Evolutionary conservation across 1,140 invertebrate species (phyloP), one percentile per base, ranked within the genome.

Genomic region (Dreissena polymorpha): DNA sequence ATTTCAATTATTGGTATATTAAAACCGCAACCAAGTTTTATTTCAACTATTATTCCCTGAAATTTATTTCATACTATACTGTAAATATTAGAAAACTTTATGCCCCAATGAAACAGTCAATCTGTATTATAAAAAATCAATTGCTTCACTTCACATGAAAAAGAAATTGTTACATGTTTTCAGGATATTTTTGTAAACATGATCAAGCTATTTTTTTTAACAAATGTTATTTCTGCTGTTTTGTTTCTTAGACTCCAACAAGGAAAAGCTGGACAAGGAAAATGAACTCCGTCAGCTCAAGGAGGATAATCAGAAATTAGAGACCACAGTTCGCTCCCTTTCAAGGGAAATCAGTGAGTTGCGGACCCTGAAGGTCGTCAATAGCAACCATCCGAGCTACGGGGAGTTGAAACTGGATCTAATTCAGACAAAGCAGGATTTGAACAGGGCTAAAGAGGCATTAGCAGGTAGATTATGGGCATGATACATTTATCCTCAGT

Each of bases 311-410:
- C 85, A 86, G n/a, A 88, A 90, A 49, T 91, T 96, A 10, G 94
- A 95, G 64, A 88, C 95, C 74, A 95, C 96, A 87, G 96, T 96
- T 86, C 95, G 95, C 84, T 93, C 94, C 72, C 92, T 96, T n/a
- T 95, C 95, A 71, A 94, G 94, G 39, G 95, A 96, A 89, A 93
- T 96, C 1, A 93, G 94, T 1, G 93, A 95, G 86, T 90, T 96
- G 67, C 93, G 94, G 50, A 84, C 85, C 25, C 84, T 88, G 10
- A 90, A 88, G 74, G 84, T 78, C 7, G 65, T 67, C 14, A 80
- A 70, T 23, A 85, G 68, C 64, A 79, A 87, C 55, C 86, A 86
- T 12, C 79, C 79, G 50, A 82, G 64, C 29, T 89, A 86, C 83
- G 90, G 90, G 49, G 91, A 91, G 74, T 64, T 91, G 21, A 91